Evolutionary conservation across 2,888 invertebrate genomes (phyloP).

Genomic region (Lasioglossum zephyrum): DNA sequence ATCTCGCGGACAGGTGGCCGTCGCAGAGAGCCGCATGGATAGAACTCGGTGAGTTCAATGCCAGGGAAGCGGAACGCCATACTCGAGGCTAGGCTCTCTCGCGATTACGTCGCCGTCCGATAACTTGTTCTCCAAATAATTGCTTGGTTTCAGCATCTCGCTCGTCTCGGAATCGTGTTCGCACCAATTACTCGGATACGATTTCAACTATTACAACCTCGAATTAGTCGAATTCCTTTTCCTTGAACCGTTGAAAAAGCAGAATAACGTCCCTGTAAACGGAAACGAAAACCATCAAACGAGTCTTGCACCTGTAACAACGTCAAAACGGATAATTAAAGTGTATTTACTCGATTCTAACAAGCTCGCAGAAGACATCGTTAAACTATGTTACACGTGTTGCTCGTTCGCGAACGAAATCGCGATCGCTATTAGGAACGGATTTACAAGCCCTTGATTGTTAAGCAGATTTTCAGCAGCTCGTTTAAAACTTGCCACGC

Average conservation of each 20-base stretch:
- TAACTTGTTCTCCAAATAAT: background rate
- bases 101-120: background rate
- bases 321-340: background rate
- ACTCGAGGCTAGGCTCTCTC: slow-evolving; percentile 30
- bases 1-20: slow-evolving; percentile 39
- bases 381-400: background rate
- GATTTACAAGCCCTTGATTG: background rate
- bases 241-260: background rate
- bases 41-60: slow-evolving; percentile 71
- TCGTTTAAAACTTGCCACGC: too few relatives aligned
- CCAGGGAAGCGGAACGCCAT: slow-evolving; percentile 64
- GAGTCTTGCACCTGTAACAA: background rate
- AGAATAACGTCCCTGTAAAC: background rate
- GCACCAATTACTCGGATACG: background rate
- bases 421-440: background rate
- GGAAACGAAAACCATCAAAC: background rate
- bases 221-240: background rate
- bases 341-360: background rate
- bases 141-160: background rate
- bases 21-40: background rate
- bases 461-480: background rate
- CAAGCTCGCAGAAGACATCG: background rate
- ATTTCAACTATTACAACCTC: background rate
- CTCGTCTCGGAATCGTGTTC: background rate
- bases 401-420: too few relatives aligned